Evolutionary conservation across 1,140 invertebrate species (phyloP), one percentile per base, ranked within the genome.

Genomic region (Lasioglossum albipes): DNA sequence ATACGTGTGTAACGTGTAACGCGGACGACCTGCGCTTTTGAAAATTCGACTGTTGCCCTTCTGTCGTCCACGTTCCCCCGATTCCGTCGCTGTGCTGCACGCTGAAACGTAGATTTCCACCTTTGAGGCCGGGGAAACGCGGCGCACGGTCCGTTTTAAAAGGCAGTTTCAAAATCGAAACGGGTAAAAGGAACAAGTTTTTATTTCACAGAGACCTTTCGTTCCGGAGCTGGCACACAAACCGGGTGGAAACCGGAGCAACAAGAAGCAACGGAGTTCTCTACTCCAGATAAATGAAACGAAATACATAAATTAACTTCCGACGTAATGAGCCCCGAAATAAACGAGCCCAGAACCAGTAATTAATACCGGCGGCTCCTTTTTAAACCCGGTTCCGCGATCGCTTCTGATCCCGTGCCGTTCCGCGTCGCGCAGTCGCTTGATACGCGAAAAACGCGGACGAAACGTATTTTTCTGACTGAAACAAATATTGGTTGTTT

Each of bases 41-140:
- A 59, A 42, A 82, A 82, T 79, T 73, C 69, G 54, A 57, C 75
- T 66, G 68, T 82, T 75, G 75, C 68, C 75, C 75, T 73, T 22
- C 41, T 42, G 18, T n/a, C 64, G 45, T 67, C 36, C 77, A 36
- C 22, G 61, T 75, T 52, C 12, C 54, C 67, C 61, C 41, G 27
- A 61, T 59, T 36, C 42, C 18, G 5, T 0, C 13, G 3, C 45
- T 9, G 70, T 54, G 45, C n/a, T 13, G 41, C 0, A 20, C 61
- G 49, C 22, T 66, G n/a, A 66, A 78, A 79, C 62, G 54, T 12
- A 49, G 16, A 75, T 74, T 68, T 68, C 54, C 45, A 10, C 76
- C 57, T 59, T 59, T 59, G 57, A 59, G 27, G 18, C 66, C 62
- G 22, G 75, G 70, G 64, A 59, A 59, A 7, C 57, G 57, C 18